Evolutionary conservation across 2,888 invertebrate species (phyloP).

Genomic region (Listrodromus nycthemerus): DNA sequence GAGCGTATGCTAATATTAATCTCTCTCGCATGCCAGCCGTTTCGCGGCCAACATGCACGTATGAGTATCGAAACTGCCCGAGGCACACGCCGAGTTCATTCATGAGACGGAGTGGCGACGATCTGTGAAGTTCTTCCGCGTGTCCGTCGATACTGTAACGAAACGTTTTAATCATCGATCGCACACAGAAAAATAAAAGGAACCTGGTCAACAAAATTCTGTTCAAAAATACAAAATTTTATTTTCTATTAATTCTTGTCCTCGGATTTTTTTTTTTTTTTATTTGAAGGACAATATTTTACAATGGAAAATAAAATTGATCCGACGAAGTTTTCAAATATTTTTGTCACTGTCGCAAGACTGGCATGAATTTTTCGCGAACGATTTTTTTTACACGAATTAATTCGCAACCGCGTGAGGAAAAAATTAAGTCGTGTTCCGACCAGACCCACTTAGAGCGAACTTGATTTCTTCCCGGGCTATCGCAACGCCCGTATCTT

Average conservation of each 20-base stretch:
- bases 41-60: conserved; percentile 75
- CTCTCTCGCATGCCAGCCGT: conserved; percentile 56
- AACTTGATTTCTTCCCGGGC: neutral
- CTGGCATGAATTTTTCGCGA: no score
- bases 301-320: neutral
- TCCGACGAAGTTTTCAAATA: neutral
- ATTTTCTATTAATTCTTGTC: no score
- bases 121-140: conserved; percentile 28
- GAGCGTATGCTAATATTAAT: conserved; percentile 76
- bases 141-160: conserved; percentile 15
- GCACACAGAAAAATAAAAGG: no score
- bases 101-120: conserved; percentile 52
- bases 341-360: no score
- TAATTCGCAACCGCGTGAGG: neutral
- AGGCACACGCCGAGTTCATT: conserved; percentile 56
- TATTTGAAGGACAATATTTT: no score
- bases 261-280: no score
- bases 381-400: neutral
- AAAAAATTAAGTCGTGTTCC: neutral
- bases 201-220: no score
- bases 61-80: conserved; percentile 63
- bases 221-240: no score
- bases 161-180: conserved; percentile 3
- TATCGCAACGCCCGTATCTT: neutral
- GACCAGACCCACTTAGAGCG: neutral